phyloP scores from a whole-genome alignment of 2,888 invertebrate species.

The Blastobasis lacticolella region DNA sequence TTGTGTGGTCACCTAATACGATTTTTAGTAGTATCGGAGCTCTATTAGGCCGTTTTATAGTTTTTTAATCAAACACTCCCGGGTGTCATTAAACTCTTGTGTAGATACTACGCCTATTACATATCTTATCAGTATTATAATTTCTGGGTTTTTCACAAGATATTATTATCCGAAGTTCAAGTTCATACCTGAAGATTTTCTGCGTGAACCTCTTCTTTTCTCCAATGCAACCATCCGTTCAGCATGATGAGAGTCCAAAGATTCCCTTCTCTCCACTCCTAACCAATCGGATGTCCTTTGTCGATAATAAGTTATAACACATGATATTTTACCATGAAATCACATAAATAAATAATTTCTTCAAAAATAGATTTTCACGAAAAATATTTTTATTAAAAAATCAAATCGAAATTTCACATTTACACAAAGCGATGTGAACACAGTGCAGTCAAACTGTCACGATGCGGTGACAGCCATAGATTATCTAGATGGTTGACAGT shows the following conservation, averaged over 20 bases:
- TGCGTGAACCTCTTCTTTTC: conserved; percentile 45
- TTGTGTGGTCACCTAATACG: no score
- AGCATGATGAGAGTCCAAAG: conserved; percentile 59
- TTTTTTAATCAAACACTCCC: no score
- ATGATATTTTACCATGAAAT: conserved; percentile 65
- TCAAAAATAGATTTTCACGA: conserved; percentile 67
- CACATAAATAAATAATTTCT: conserved; percentile 64
- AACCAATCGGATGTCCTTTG: conserved; percentile 39
- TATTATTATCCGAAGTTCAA: background rate
- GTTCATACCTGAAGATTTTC: conserved; percentile 54
- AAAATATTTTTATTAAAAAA: conserved; percentile 58
- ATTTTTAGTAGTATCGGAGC: no score
- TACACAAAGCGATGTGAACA: conserved; percentile 51
- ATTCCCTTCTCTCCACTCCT: conserved; percentile 37
- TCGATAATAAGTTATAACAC: conserved; percentile 54
- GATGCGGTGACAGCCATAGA: conserved; percentile 22
- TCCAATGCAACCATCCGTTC: conserved; percentile 67
- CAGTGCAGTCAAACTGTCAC: conserved; percentile 36
- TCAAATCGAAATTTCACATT: conserved; percentile 58
- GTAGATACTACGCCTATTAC: no score
- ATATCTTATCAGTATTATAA: no score
- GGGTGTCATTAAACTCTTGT: no score
- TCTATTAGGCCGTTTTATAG: no score
- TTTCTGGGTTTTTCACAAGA: no score
- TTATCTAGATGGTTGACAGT: conserved; percentile 13